Percentiles rank a stretch among this genome's conserved stretches.
phyloP scores from a whole-genome alignment of 2,797 vertebrate species.

The Pyrocephalus nanus region DNA sequence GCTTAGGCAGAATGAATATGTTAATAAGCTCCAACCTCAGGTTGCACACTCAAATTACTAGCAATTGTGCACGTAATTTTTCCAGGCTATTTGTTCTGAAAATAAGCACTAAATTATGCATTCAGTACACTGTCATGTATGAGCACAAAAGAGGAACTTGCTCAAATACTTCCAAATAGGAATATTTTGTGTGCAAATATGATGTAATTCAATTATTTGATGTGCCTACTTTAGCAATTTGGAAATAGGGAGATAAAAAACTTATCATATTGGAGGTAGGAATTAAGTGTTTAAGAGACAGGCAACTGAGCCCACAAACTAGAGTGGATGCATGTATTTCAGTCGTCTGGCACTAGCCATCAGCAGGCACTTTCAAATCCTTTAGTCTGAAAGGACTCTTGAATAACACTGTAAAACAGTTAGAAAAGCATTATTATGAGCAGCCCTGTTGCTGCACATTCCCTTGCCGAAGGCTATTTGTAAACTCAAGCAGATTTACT shows the following conservation, averaged over 20 bases:
- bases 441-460: neutral
- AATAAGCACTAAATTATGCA: constrained; percentile 75
- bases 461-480: neutral
- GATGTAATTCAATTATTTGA: constrained; percentile 1
- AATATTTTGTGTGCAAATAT: constrained; percentile 68
- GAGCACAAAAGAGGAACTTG: constrained; percentile 54
- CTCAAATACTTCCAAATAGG: constrained; percentile 65
- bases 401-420: neutral
- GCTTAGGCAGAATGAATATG: constrained; percentile 62
- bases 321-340: neutral
- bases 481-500: neutral
- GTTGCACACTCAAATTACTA: constrained; percentile 74
- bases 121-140: constrained; percentile 49
- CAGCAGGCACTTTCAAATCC: neutral
- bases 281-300: neutral
- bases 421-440: neutral
- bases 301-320: neutral
- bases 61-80: constrained; percentile 76
- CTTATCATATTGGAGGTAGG: neutral
- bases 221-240: neutral
- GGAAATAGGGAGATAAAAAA: neutral
- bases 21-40: constrained; percentile 56
- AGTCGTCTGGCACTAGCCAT: neutral
- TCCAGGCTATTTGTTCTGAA: constrained; percentile 77
- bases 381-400: neutral